phyloP scores from a whole-genome alignment of 2,888 invertebrate species.

The Trilocha varians region DNA sequence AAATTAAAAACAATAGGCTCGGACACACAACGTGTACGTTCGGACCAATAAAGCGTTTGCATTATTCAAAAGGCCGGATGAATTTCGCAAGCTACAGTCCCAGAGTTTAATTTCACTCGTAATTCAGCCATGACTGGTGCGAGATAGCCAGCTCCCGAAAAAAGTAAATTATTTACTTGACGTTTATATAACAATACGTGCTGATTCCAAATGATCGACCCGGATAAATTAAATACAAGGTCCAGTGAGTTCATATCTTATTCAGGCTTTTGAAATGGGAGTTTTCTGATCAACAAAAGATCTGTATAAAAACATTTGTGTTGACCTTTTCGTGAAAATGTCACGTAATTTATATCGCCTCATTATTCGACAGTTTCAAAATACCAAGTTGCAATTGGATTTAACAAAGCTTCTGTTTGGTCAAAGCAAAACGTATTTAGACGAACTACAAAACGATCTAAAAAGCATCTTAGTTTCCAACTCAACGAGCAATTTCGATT shows the following conservation, averaged over 20 bases:
- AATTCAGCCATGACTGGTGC: constrained; percentile 42
- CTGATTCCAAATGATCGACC: no score
- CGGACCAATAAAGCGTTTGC: constrained; percentile 55
- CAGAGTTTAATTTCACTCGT: constrained; percentile 55
- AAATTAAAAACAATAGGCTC: constrained; percentile 33
- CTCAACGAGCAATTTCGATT: constrained; percentile 1
- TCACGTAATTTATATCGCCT: no score
- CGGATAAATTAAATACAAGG: no score
- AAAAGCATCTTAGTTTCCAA: background rate
- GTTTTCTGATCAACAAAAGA: no score
- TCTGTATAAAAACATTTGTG: no score
- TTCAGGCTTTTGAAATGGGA: no score
- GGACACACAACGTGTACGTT: constrained; percentile 24
- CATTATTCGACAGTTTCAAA: no score
- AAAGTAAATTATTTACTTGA: constrained; percentile 41
- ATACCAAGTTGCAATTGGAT: background rate
- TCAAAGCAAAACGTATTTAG: background rate
- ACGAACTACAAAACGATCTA: background rate
- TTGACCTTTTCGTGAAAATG: no score
- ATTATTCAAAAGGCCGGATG: constrained; percentile 63
- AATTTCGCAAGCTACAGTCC: constrained; percentile 43
- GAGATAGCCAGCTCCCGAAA: constrained; percentile 31
- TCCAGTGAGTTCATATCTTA: no score
- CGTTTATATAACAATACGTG: constrained; percentile 24
- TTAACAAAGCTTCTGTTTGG: background rate